Evolutionary conservation across 2,888 invertebrate species (phyloP), one percentile per base, ranked within the genome.

Genomic region (Augochlorella aurata): DNA sequence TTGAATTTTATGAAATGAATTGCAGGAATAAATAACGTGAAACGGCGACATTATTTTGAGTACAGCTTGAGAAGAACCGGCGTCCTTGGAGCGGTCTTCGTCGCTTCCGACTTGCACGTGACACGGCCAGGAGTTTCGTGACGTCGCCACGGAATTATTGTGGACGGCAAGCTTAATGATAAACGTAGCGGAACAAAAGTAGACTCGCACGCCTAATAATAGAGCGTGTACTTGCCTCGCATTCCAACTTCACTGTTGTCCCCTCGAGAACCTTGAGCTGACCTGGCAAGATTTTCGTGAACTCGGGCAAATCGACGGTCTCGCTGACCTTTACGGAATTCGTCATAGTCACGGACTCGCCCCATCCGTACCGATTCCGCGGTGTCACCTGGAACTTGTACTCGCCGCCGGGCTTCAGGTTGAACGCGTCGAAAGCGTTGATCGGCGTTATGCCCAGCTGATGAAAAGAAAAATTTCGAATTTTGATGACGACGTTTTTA

Each of bases 351-450:
- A 96, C 95, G 0, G 97, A 95, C 88, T 97, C 97, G 16, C 98
- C 98, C 96, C 97, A 97, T 50, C 98, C 98, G 91, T 97, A 97
- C 88, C 98, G 96, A 94, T 98, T 98, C 79, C 97, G 95, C 0
- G 98, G 97, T 0, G 97, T 97, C 14, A 98, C 96, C 77, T 98
- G 95, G 94, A 98, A 98, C 92, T 97, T 96, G 92, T 98, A 98
- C 90, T 97, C 96, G 61, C 95, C 95, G 65, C 96, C 97, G 54
- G 97, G 95, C 90, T 96, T 96, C 77, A 98, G 94, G 92, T 97
- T 97, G 94, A 97, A 98, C 0, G 96, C 97, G 92, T 98, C 98
- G 92, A 96, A 97, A 12, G 96, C 96, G 92, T 96, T 97, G 69
- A 97, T 95, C 1, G 97, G 97, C 0, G 97, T 96, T 68, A 97